These are phyloP conservation scores for Parelbella ahira DNA, from an alignment of 2,888 invertebrate genomes.

Conservation along the genomic window DNA sequence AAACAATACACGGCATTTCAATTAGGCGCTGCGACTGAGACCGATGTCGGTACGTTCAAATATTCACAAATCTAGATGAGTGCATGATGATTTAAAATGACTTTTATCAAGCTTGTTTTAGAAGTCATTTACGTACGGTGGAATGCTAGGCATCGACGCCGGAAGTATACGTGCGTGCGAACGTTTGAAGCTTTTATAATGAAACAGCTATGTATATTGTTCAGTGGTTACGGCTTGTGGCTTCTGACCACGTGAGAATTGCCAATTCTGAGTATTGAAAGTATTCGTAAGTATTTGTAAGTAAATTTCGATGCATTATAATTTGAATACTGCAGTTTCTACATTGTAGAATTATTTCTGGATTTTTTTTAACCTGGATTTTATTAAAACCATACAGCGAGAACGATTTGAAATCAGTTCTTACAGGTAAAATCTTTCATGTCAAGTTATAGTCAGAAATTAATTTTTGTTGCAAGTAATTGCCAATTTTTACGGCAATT, in stretches of 20 bases:
- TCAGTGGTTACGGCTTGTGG: constrained; percentile 29
- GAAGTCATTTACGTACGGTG: constrained; percentile 32
- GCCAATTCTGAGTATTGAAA: constrained; percentile 8
- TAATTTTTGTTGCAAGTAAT: too few relatives aligned
- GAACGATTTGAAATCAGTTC: too few relatives aligned
- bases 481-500: too few relatives aligned
- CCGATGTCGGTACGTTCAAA: constrained; percentile 32
- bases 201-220: constrained; percentile 38
- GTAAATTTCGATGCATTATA: too few relatives aligned
- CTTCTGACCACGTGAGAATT: constrained; percentile 23
- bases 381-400: too few relatives aligned
- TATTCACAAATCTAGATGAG: constrained; percentile 30
- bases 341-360: too few relatives aligned
- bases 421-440: too few relatives aligned
- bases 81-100: constrained; percentile 30
- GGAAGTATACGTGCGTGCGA: constrained; percentile 51
- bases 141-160: constrained; percentile 32
- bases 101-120: constrained; percentile 34
- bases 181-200: constrained; percentile 46
- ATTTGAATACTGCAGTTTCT: too few relatives aligned
- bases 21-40: constrained; percentile 49
- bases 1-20: constrained; percentile 49
- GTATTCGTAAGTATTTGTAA: too few relatives aligned
- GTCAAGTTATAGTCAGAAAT: too few relatives aligned
- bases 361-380: too few relatives aligned